Percentiles rank a stretch among this genome's conserved stretches.
These are phyloP conservation scores for Zonotrichia leucophrys DNA, from an alignment of 2,113 vertebrate genomes.

Conservation along the genomic window DNA sequence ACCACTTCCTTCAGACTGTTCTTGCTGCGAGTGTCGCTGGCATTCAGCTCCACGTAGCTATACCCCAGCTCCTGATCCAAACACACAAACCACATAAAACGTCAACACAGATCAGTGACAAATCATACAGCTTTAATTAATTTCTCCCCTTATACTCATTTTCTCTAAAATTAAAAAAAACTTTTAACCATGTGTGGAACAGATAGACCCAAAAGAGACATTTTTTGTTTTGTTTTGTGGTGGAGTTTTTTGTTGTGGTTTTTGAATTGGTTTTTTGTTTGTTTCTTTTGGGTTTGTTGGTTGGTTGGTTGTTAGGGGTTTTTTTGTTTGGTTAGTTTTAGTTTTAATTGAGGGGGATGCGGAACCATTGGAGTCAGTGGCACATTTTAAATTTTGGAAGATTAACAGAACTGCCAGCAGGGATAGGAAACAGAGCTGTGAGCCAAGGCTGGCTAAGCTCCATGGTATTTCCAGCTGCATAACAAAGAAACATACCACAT, in stretches of 20 bases:
- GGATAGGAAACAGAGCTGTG: background rate
- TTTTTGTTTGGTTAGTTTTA: background rate
- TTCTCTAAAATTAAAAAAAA: background rate
- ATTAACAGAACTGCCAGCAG: background rate
- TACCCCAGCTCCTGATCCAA: slow-evolving; percentile 86
- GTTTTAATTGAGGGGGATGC: background rate
- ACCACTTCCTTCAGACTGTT: slow-evolving; percentile 89
- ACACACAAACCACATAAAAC: background rate
- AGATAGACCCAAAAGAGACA: background rate
- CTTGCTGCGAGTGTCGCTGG: slow-evolving; percentile 94
- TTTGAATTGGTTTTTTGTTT: background rate
- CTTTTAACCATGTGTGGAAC: background rate
- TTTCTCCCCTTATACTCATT: background rate
- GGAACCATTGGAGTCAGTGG: background rate
- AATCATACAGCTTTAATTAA: background rate
- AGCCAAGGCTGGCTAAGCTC: background rate
- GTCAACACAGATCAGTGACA: background rate
- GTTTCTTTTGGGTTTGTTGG: background rate
- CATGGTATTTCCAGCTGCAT: background rate
- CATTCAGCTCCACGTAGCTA: slow-evolving; percentile 96
- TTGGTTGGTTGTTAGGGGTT: background rate
- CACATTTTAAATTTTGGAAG: background rate
- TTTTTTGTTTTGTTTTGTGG: background rate
- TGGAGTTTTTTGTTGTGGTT: background rate
- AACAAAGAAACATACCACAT: background rate